A percentile compares a stretch with the other conserved stretches of the same genome.
These are phyloP conservation scores for Sicus ferrugineus DNA, from an alignment of 2,888 invertebrate species.

Conservation along the genomic window DNA sequence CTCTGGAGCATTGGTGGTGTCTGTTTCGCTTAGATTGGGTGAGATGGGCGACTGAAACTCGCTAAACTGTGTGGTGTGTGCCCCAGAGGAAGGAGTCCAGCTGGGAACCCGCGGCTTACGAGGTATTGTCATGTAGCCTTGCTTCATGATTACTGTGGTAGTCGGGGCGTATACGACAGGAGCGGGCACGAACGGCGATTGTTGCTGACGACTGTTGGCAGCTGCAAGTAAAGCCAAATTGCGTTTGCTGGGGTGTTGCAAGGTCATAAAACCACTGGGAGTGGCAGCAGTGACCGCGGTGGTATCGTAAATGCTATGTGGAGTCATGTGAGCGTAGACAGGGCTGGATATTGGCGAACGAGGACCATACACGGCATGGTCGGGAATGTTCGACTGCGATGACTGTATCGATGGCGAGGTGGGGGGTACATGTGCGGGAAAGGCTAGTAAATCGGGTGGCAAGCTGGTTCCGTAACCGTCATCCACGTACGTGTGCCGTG, in stretches of 20 bases:
- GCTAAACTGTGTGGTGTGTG: slow-evolving; percentile 42
- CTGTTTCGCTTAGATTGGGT: slow-evolving; percentile 63
- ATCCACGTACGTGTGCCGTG: slow-evolving; percentile 64
- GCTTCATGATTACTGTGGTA: slow-evolving; percentile 66
- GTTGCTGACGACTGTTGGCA: slow-evolving; percentile 67
- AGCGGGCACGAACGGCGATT: slow-evolving; percentile 78
- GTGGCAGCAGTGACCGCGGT: slow-evolving; percentile 62
- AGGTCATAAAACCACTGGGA: slow-evolving; percentile 76
- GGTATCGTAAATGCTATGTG: slow-evolving; percentile 70
- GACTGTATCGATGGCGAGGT: slow-evolving; percentile 79
- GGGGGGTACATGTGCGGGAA: slow-evolving; percentile 76
- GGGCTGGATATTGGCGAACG: slow-evolving; percentile 69
- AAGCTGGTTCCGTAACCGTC: slow-evolving; percentile 70
- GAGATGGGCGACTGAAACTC: slow-evolving; percentile 56
- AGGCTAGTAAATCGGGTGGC: slow-evolving; percentile 83
- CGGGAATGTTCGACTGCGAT: slow-evolving; percentile 76
- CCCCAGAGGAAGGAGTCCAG: slow-evolving; percentile 73
- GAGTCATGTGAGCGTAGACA: slow-evolving; percentile 65
- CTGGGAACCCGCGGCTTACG: slow-evolving; percentile 83
- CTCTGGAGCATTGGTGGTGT: slow-evolving; percentile 63
- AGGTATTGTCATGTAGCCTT: slow-evolving; percentile 88
- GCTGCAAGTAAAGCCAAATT: slow-evolving; percentile 59
- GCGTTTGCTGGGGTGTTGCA: slow-evolving; percentile 75
- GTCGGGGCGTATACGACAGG: slow-evolving; percentile 71
- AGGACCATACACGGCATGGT: slow-evolving; percentile 61